Percentiles rank a stretch among this genome's conserved stretches.
Evolutionary conservation across 2,113 vertebrate species (phyloP).

Genomic region (Zosterops hypoxanthus): DNA sequence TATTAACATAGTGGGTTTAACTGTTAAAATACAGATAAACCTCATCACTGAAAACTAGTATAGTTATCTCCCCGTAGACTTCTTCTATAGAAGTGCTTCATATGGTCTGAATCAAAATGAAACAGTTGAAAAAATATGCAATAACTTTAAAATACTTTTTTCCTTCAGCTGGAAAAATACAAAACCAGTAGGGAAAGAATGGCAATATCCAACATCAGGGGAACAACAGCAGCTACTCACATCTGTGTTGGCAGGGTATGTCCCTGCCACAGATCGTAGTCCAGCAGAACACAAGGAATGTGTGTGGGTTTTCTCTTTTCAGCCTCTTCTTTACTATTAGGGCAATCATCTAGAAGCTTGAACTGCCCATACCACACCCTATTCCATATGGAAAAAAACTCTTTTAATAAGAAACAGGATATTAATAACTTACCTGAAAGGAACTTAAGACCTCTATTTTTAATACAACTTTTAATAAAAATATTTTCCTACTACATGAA

Average conservation of each 20-base stretch:
- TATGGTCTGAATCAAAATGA: not conserved
- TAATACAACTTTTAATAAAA: not conserved
- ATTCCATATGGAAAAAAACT: not conserved
- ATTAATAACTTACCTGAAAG: slow-evolving; percentile 26
- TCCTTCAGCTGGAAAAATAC: not conserved
- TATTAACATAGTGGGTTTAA: slow-evolving; percentile 26
- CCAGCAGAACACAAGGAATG: not conserved
- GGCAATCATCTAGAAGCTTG: not conserved
- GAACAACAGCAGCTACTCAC: not conserved
- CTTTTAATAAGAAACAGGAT: not conserved
- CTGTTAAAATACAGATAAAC: slow-evolving; percentile 46
- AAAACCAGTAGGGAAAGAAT: not conserved
- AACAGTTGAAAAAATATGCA: not conserved
- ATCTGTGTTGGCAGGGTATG: rapidly evolving
- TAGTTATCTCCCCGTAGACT: not conserved
- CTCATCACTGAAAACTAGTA: not conserved
- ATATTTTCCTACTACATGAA: not conserved
- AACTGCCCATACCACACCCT: not conserved
- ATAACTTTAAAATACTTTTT: not conserved
- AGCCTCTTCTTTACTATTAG: not conserved
- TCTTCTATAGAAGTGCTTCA: not conserved
- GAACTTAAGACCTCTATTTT: not conserved
- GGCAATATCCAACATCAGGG: rapidly evolving
- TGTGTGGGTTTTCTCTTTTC: not conserved
- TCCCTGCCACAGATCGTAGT: rapidly evolving